phyloP scores from a whole-genome alignment of 1,140 invertebrate genomes.

The Argopecten irradians region DNA sequence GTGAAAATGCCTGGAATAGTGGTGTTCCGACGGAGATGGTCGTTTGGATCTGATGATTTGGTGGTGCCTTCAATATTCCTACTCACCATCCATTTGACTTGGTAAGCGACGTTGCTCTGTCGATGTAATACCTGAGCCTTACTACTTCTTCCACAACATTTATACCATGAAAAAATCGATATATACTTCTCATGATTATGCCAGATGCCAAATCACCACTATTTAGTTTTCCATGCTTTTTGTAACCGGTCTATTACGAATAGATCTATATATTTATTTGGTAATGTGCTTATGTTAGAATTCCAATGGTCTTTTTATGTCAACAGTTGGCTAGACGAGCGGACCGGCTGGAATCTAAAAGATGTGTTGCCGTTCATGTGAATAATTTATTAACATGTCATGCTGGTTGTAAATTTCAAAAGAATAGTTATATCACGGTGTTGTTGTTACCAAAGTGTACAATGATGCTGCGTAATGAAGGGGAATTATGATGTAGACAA shows the following conservation, averaged over 20 bases:
- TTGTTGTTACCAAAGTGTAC: too few species aligned
- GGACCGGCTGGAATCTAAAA: slow-evolving; percentile 6
- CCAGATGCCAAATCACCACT: neutral
- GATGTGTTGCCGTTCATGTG: slow-evolving; percentile 20
- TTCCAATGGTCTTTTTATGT: slow-evolving; percentile 15
- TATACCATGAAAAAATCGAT: slow-evolving; percentile 22
- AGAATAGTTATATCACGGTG: neutral
- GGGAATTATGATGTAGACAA: neutral
- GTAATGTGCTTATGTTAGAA: neutral
- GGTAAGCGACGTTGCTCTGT: slow-evolving; percentile 81
- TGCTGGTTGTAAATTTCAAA: neutral
- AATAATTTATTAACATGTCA: slow-evolving; percentile 23
- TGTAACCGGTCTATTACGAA: neutral
- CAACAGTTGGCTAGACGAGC: neutral
- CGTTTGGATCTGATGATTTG: slow-evolving; percentile 92
- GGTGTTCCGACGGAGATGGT: slow-evolving; percentile 90
- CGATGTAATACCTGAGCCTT: neutral
- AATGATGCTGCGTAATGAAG: too few species aligned
- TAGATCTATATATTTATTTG: neutral
- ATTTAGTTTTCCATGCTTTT: neutral
- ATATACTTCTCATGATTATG: slow-evolving; percentile 16
- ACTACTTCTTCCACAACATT: slow-evolving; percentile 17
- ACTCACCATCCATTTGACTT: slow-evolving; percentile 86
- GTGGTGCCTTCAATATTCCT: slow-evolving; percentile 89
- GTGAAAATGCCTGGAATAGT: slow-evolving; percentile 89